Percentiles rank a stretch among this genome's conserved stretches.
These are phyloP conservation scores for Miltochrista miniata DNA, from an alignment of 2,888 invertebrate species.

Conservation along the genomic window DNA sequence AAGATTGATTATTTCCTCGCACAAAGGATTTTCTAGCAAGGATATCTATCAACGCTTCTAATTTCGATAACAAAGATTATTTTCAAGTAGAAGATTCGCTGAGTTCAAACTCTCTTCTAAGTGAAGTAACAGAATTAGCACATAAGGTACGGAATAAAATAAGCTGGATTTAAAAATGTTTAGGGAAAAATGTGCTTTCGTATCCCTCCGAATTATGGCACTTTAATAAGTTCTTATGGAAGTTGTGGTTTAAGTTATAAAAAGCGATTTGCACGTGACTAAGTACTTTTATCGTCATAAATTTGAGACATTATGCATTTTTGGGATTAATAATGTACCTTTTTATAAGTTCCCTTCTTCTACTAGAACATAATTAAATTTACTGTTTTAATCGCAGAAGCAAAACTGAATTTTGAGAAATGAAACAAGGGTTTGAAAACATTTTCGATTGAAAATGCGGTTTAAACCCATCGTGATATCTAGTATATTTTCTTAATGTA, in stretches of 20 bases:
- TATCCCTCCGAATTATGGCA: background rate
- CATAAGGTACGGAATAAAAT: background rate
- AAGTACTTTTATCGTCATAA: slow-evolving; percentile 9
- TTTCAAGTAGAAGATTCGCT: too few relatives aligned
- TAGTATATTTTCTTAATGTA: slow-evolving; percentile 44
- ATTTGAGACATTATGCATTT: slow-evolving; percentile 5
- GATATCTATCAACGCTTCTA: too few relatives aligned
- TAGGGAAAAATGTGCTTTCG: background rate
- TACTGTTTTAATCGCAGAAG: too few relatives aligned
- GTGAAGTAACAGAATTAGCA: too few relatives aligned
- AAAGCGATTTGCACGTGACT: slow-evolving; percentile 20
- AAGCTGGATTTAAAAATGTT: too few relatives aligned
- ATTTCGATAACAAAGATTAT: too few relatives aligned
- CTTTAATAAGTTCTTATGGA: background rate
- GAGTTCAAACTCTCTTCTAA: too few relatives aligned
- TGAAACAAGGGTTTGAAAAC: slow-evolving; percentile 20
- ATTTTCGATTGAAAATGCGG: slow-evolving; percentile 41
- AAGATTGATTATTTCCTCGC: too few relatives aligned
- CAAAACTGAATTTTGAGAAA: slow-evolving; percentile 4
- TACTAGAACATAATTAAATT: too few relatives aligned
- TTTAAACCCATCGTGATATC: slow-evolving; percentile 35
- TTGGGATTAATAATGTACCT: background rate
- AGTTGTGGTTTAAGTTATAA: slow-evolving; percentile 7
- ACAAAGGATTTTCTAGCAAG: too few relatives aligned
- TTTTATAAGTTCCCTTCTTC: too few relatives aligned